Evolutionary conservation across 2,113 vertebrate genomes (phyloP), one percentile per base, ranked within the genome.

Genomic region (Epinephelus cyanopodus): DNA sequence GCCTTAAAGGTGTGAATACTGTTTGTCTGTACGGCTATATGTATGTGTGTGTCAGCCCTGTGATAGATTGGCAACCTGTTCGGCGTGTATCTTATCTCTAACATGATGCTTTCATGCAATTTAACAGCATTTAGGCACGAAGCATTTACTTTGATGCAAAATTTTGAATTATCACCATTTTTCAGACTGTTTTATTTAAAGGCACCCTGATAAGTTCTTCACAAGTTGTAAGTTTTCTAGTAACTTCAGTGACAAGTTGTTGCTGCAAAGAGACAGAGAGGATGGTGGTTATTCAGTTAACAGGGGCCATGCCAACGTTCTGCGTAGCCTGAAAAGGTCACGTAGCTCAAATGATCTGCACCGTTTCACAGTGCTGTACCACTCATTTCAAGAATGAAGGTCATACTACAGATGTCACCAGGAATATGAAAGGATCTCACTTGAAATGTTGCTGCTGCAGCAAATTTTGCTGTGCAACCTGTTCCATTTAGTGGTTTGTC

Each of bases 171-270:
- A 42, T 42, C 15, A 17, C 6, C 4, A 17, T 74, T 62, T 33
- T 6, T 12, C 17, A 27, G 7, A 19, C 71, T 33, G 13, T 61
- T 23, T 27, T 29, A 63, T 58, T 72, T 45, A 47, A 71, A 27
- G 5, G 23, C 54, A 27, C 18, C 9, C 12, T 10, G 12, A 33
- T 29, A 50, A 39, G 53, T 60, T 65, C 57, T 48, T 39, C 7
- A 42, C 14, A 64, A 21, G 27, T 52, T 66, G 21, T 21, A 48
- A 9, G 12, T 27, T 29, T 74, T 25, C 12, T 54, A 6, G 61
- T 67, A 12, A 54, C 18, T 58, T 61, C 5, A 57, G 50, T 57
- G 23, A 66, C 53, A 48, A 47, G 64, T 25, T 70, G 79, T 81
- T 47, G 21, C 29, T 71, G 29, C 60, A n/a, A 5, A 39, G 42